Base-by-base conservation (phyloP, 2,797 vertebrate species). In the Sciurus vulgaris region DNA sequence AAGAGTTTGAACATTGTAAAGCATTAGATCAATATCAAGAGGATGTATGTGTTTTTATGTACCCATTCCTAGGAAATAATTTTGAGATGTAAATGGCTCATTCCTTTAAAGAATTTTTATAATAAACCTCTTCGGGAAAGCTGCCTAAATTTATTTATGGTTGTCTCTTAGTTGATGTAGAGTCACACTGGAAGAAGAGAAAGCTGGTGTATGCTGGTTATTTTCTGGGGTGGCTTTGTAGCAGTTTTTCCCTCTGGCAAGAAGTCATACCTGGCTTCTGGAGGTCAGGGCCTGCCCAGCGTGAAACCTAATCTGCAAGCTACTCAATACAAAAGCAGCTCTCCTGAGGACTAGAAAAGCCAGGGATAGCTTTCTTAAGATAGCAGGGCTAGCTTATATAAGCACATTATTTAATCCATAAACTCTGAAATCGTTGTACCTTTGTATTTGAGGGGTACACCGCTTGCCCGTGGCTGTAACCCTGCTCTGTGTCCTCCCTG, bases 271-370 rank as follows among this genome's bases (percentile, higher is more conserved):
- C 78, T 93, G 72, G 35, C 67, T 90, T 90, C 65, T 82, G 44
- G 76, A 91, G 35, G 72, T 89, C 15, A 54, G 44, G 41, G 26
- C 56, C 87, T 63, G 41, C 78, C 94, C 26, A 41, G 33, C 85
- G 87, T 77, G 95, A 61, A 93, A 86, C 59, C 65, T 88, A 33
- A 47, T 83, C 73, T 89, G 83, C 89, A 89, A 94, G 67, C 56
- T 69, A 69, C 30, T 30, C 8, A 22, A 35, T 83, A 89, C 54
- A 69, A 85, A 95, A 82, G 70, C 69, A 61, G 59, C 13, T 92
- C 67, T 91, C 72, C 65, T 38, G 35, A 11, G 26, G 54, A 79
- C 65, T n/a, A 84, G 33, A 54, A 72, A 65, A 38, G 17, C 59
- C 76, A 20, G 72, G 11, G 63, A 77, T 24, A 28, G 44, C 76